Evolutionary conservation across 2,888 invertebrate species (phyloP), one percentile per base, ranked within the genome.

Genomic region (Polylopha cassiicola): DNA sequence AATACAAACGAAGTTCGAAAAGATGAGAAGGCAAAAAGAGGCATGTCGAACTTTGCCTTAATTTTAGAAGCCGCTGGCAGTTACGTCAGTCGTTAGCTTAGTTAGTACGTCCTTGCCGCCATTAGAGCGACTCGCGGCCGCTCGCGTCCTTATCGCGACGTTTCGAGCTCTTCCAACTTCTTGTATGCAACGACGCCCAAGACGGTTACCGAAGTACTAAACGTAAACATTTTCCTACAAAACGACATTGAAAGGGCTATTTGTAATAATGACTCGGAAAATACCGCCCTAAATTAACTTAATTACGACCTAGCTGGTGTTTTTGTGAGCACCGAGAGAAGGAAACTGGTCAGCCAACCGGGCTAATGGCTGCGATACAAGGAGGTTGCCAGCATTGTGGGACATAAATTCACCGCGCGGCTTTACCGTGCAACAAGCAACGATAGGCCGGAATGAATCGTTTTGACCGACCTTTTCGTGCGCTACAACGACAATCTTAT

Each of bases 31-130:
- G 23, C 39, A 32, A 27, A 22, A 29, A 20, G 34, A 34, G 24
- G 22, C 29, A 30, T 26, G 20, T 16, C 36, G 26, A 41, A 41
- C 23, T 36, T 41, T 26, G 34, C 51, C 54, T 59, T 55, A 65
- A 66, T 64, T 67, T 50, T 51, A 46, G 45, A 49, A 55, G 53
- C 47, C 46, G 44, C 58, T 53, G 55, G 60, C 65, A 67, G 71
- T 73, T 67, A 62, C 60, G 58, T 49, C 51, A 62, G 62, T 73
- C 67, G 65, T 72, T 69, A 68, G 63, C 63, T 65, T 50, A 55
- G 60, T 61, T 62, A 63, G 60, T 67, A 44, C 48, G 47, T 58
- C 49, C 55, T 52, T 53, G 50, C 54, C 46, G 58, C 62, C 65
- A 66, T 69, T 69, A 65, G 52, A 55, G 51, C 45, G 46, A 58